phyloP scores from a whole-genome alignment of 2,888 invertebrate genomes.

The Anodontia alba region DNA sequence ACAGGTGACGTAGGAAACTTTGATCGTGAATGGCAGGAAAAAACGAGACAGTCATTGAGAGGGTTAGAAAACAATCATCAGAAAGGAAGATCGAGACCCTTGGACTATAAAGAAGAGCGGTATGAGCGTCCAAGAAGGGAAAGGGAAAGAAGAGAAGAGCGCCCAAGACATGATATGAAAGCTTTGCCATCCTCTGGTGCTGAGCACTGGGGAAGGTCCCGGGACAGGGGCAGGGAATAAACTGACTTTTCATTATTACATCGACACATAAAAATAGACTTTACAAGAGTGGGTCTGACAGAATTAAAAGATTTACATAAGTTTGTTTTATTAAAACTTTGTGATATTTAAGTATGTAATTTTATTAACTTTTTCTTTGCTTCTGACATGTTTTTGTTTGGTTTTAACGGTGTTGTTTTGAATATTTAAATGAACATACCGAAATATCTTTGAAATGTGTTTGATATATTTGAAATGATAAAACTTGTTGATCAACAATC shows the following conservation, averaged over 20 bases:
- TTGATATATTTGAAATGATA: no score
- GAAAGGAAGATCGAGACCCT: background rate
- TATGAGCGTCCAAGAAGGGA: background rate
- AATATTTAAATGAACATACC: no score
- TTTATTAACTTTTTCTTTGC: no score
- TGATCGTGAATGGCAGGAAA: conserved; percentile 74
- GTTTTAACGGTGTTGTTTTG: no score
- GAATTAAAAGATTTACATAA: no score
- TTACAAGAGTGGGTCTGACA: background rate
- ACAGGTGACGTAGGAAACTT: conserved; percentile 73
- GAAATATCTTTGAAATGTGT: no score
- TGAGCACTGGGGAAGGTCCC: conserved; percentile 1
- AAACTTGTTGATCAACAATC: no score
- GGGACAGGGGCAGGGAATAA: conserved; percentile 14
- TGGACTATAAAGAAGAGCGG: background rate
- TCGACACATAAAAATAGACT: background rate
- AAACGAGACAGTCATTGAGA: conserved; percentile 48
- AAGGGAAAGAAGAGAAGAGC: background rate
- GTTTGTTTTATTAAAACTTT: background rate
- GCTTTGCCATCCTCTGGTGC: conserved; percentile 13
- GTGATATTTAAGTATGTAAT: no score
- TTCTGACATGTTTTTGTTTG: no score
- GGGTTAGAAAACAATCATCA: conserved; percentile 36
- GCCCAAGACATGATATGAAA: background rate
- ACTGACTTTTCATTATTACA: background rate